Conservation (phyloP, 2,797 vertebrate genomes). For the Amniataba percoides region DNA sequence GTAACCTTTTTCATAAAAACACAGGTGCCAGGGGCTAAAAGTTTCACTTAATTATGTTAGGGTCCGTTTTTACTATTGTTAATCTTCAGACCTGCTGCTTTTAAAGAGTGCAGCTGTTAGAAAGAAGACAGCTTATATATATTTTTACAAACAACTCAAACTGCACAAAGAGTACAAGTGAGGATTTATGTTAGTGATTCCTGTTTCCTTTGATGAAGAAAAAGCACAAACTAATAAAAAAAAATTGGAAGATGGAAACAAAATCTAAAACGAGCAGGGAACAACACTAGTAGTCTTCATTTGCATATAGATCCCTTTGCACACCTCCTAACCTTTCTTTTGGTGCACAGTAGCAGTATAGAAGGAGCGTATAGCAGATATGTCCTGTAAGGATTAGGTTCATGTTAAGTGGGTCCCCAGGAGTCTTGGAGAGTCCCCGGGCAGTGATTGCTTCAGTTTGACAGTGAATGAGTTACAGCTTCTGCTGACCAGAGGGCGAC, state of each 20-base stretch:
- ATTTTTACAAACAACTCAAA: constrained; percentile 4
- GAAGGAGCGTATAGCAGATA: constrained; percentile 9
- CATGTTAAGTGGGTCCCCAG: constrained; percentile 56
- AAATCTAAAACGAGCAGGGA: constrained; percentile 17
- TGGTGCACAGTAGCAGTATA: constrained; percentile 4
- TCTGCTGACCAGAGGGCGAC: constrained; percentile 55
- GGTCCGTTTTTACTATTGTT: constrained; percentile 27
- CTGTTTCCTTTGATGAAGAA: neutral
- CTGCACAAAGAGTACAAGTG: neutral
- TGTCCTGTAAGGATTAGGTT: constrained; percentile 61
- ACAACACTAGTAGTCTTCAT: constrained; percentile 33
- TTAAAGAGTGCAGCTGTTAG: neutral
- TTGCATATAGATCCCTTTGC: constrained; percentile 59
- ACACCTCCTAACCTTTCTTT: constrained; percentile 30
- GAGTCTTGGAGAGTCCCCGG: constrained; percentile 53
- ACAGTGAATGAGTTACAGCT: constrained; percentile 63
- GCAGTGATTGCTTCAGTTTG: constrained; percentile 67
- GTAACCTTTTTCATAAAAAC: constrained; percentile 17
- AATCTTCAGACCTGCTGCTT: constrained; percentile 15
- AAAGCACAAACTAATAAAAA: neutral
- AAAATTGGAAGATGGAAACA: constrained; percentile 1
- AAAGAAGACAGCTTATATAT: constrained; percentile 10
- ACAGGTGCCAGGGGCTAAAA: neutral
- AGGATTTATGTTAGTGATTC: neutral
- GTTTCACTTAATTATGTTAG: constrained; percentile 26